phyloP scores from a whole-genome alignment of 1,140 invertebrate genomes.

The Cydia splendana region DNA sequence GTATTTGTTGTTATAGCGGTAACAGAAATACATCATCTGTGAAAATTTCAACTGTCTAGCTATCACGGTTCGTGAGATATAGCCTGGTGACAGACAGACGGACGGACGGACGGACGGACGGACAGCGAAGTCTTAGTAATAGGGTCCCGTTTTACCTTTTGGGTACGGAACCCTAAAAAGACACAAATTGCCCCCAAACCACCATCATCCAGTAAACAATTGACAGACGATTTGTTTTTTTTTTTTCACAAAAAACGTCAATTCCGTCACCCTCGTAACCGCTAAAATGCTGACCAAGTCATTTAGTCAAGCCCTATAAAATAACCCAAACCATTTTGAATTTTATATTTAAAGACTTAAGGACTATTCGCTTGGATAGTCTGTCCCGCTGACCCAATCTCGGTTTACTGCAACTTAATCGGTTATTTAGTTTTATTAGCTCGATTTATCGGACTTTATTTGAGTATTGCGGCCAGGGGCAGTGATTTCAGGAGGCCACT shows the following conservation, averaged over 20 bases:
- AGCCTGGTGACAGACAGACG: too few species aligned
- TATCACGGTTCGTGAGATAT: too few species aligned
- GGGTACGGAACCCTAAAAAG: too few species aligned
- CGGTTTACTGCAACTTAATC: slow-evolving; percentile 23
- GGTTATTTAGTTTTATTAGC: slow-evolving; percentile 24
- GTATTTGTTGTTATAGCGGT: too few species aligned
- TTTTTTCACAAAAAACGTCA: neutral
- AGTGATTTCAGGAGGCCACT: neutral
- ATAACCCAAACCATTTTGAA: neutral
- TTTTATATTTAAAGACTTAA: neutral
- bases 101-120: too few species aligned
- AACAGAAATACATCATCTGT: too few species aligned
- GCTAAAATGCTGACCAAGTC: slow-evolving; percentile 13
- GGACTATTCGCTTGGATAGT: neutral
- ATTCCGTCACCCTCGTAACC: neutral
- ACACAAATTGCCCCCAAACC: neutral
- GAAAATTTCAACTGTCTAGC: too few species aligned
- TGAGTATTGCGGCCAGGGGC: neutral
- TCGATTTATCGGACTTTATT: slow-evolving; percentile 8
- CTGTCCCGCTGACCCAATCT: neutral
- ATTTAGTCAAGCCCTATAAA: neutral
- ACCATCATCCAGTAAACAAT: neutral
- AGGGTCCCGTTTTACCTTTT: too few species aligned
- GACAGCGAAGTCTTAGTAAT: too few species aligned
- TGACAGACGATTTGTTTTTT: slow-evolving; percentile 4